These are phyloP conservation scores for Bombus waltoni DNA, from an alignment of 1,140 invertebrate genomes.

Conservation along the genomic window DNA sequence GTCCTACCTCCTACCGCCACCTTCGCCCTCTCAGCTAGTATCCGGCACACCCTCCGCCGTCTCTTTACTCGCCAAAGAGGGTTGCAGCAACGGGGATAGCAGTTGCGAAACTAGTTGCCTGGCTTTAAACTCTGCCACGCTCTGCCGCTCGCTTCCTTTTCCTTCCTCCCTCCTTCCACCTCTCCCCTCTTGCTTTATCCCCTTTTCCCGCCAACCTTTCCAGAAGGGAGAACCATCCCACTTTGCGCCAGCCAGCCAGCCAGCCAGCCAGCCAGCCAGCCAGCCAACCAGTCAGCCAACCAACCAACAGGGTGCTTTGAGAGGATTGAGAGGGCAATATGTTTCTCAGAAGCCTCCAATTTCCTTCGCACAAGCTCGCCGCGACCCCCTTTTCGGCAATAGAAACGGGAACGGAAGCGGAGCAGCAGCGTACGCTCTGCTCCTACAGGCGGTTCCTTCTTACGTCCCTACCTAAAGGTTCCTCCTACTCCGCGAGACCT, in stretches of 20 bases:
- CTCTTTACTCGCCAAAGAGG: constrained; percentile 50
- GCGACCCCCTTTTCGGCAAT: constrained; percentile 49
- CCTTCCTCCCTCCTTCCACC: neutral
- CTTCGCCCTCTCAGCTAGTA: constrained; percentile 34
- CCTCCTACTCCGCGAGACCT: no score
- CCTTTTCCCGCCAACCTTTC: neutral
- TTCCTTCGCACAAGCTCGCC: constrained; percentile 62
- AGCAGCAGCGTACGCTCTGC: neutral
- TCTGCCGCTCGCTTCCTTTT: neutral
- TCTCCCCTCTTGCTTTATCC: no score
- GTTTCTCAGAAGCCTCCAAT: constrained; percentile 71
- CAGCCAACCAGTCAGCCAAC: constrained; percentile 16
- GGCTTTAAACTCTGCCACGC: constrained; percentile 58
- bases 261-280: constrained; percentile 17
- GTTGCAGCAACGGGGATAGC: constrained; percentile 18
- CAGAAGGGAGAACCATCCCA: constrained; percentile 15
- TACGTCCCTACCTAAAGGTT: neutral
- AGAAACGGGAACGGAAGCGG: neutral
- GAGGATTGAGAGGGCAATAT: constrained; percentile 71
- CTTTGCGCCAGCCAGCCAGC: constrained; percentile 22
- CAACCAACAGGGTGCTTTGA: constrained; percentile 46
- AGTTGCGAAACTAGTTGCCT: constrained; percentile 68
- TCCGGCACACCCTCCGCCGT: constrained; percentile 35
- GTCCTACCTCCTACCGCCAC: neutral
- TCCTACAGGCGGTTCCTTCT: neutral